Percentiles rank a stretch among this genome's conserved stretches.
Conservation (phyloP, 2,888 invertebrate genomes). For the Hyposoter dolosus region DNA sequence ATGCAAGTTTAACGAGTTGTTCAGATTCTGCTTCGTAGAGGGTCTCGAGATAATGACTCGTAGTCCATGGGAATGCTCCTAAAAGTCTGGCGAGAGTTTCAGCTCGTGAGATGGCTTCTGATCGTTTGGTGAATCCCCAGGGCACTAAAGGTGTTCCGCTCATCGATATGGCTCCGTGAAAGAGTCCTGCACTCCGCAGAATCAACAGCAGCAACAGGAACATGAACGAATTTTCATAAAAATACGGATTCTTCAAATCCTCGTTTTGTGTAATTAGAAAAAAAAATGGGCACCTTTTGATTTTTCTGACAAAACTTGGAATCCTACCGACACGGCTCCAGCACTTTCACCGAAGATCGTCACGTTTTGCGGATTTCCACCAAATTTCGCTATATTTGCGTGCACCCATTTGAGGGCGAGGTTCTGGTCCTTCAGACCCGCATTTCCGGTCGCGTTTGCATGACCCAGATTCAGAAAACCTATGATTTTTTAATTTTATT, state of each 20-base stretch:
- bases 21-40: constrained; percentile 82
- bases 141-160: constrained; percentile 86
- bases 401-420: constrained; percentile 86
- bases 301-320: constrained; percentile 70
- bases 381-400: constrained; percentile 85
- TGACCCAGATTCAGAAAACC: constrained; percentile 83
- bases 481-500: constrained; percentile 30
- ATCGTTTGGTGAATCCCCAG: constrained; percentile 83
- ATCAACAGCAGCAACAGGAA: not conserved
- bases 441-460: constrained; percentile 74
- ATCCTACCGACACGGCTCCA: constrained; percentile 82
- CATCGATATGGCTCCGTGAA: constrained; percentile 86
- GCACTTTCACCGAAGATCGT: constrained; percentile 87
- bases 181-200: constrained; percentile 82
- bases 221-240: not conserved
- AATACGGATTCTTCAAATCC: not conserved
- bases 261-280: not conserved
- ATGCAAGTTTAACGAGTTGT: constrained; percentile 82
- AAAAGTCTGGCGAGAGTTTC: constrained; percentile 81
- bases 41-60: constrained; percentile 81
- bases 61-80: constrained; percentile 77
- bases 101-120: constrained; percentile 71
- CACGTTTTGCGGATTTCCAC: constrained; percentile 86
- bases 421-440: constrained; percentile 85
- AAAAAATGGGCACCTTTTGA: constrained; percentile 65